phyloP scores from a whole-genome alignment of 2,113 vertebrate species.

The Vombatus ursinus region DNA sequence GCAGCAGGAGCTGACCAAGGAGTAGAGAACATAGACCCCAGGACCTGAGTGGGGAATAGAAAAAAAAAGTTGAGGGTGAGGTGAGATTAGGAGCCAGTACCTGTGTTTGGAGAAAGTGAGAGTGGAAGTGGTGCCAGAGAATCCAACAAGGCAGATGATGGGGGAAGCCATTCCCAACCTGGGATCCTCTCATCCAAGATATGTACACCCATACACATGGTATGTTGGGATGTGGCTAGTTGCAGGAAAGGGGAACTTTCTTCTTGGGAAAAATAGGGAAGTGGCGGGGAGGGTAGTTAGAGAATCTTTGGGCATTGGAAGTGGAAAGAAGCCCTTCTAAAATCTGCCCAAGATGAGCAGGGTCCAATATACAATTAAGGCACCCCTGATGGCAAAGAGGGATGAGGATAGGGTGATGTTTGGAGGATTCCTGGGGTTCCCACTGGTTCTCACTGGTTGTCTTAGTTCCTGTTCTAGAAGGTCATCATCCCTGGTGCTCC shows the following conservation, averaged over 20 bases:
- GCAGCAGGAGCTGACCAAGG: neutral
- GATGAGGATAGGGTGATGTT: neutral
- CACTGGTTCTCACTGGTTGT: constrained; percentile 3
- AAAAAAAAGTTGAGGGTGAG: neutral
- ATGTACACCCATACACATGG: neutral
- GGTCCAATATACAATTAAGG: constrained; percentile 48
- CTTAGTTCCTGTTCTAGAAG: neutral
- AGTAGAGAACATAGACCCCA: too few species aligned
- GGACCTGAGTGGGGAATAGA: neutral
- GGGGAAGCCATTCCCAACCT: neutral
- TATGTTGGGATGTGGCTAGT: neutral
- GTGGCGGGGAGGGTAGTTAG: neutral
- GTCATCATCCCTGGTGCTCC: neutral
- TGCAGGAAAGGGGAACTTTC: neutral
- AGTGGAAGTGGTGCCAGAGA: neutral
- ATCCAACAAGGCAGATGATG: neutral
- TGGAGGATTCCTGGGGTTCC: neutral
- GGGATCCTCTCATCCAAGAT: neutral
- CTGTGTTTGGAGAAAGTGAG: neutral
- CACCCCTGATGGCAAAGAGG: constrained; percentile 35
- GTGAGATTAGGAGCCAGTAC: neutral
- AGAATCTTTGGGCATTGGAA: constrained; percentile 56
- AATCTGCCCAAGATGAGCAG: constrained; percentile 28
- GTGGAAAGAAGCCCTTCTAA: constrained; percentile 65
- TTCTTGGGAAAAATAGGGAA: neutral